A percentile compares a stretch with the other conserved stretches of the same genome.
phyloP scores from a whole-genome alignment of 2,113 vertebrate species.

The Platycercus adscitus region DNA sequence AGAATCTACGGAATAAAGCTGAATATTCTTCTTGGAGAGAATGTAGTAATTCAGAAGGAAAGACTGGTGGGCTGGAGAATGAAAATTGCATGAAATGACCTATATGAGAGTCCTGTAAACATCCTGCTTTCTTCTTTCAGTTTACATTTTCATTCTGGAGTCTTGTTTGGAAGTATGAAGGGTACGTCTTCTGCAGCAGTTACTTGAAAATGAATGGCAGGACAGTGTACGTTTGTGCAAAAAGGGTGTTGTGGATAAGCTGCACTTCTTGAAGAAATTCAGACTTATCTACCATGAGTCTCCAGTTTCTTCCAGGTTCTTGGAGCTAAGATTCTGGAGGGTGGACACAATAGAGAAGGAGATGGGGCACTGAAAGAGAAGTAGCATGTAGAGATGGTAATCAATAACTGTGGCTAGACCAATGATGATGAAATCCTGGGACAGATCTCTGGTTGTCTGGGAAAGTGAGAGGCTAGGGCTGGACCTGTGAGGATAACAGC shows the following conservation, averaged over 20 bases:
- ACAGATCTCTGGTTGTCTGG: not conserved
- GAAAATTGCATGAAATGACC: not conserved
- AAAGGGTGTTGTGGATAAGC: not conserved
- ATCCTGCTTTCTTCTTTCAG: not conserved
- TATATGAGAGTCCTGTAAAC: not conserved
- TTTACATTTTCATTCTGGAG: not conserved
- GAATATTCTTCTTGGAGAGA: not conserved
- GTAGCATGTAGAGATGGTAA: not conserved
- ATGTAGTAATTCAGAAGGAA: not conserved
- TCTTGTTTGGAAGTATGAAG: not conserved
- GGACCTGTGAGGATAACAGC: not conserved
- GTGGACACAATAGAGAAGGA: not conserved
- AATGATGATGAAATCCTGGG: not conserved
- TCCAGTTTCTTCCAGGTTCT: not conserved
- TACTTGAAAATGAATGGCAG: not conserved
- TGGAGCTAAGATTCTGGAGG: not conserved
- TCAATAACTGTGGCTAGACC: not conserved
- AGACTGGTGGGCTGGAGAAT: not conserved
- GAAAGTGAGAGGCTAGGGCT: not conserved
- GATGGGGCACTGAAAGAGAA: not conserved
- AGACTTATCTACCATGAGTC: not conserved
- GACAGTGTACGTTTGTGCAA: not conserved
- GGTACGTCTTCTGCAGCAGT: not conserved
- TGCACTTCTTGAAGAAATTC: not conserved
- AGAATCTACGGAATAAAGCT: not conserved